A percentile compares a stretch with the other conserved stretches of the same genome.
phyloP scores from a whole-genome alignment of 2,113 vertebrate genomes.

The Notarius lentiginosus region DNA sequence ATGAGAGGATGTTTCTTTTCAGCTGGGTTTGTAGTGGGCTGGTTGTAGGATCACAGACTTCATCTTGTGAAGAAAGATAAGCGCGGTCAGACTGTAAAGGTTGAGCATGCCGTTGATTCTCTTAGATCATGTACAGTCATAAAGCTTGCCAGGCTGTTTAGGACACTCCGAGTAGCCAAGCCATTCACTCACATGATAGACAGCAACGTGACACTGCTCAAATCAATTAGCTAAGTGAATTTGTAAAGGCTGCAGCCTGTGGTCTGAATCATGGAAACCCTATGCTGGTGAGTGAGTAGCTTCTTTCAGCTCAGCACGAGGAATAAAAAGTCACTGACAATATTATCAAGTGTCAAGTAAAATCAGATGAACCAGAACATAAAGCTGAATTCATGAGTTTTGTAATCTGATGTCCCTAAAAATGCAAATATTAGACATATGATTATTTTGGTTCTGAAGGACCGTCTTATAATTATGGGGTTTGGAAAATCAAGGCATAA shows the following conservation, averaged over 20 bases:
- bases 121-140: conserved; percentile 31
- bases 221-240: conserved; percentile 78
- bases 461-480: not conserved
- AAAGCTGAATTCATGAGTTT: not conserved
- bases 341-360: not conserved
- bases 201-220: conserved; percentile 74
- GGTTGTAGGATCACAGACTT: conserved; percentile 43
- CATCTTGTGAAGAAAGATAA: conserved; percentile 53
- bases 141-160: conserved; percentile 16
- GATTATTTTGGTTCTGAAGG: not conserved
- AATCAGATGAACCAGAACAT: not conserved
- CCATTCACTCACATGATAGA: conserved; percentile 72
- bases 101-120: conserved; percentile 3
- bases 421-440: not conserved
- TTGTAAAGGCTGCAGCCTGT: conserved; percentile 56
- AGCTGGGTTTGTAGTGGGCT: conserved; percentile 39
- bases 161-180: not conserved
- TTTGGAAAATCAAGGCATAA: not conserved
- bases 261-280: conserved; percentile 23
- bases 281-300: conserved; percentile 14
- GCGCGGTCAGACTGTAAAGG: conserved; percentile 47
- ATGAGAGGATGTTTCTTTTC: conserved; percentile 1
- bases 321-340: not conserved
- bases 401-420: not conserved
- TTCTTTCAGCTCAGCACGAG: not conserved